Percentiles rank a stretch among this genome's conserved stretches.
These are phyloP conservation scores for Phortica okadai DNA, from an alignment of 2,888 invertebrate genomes.

Conservation along the genomic window DNA sequence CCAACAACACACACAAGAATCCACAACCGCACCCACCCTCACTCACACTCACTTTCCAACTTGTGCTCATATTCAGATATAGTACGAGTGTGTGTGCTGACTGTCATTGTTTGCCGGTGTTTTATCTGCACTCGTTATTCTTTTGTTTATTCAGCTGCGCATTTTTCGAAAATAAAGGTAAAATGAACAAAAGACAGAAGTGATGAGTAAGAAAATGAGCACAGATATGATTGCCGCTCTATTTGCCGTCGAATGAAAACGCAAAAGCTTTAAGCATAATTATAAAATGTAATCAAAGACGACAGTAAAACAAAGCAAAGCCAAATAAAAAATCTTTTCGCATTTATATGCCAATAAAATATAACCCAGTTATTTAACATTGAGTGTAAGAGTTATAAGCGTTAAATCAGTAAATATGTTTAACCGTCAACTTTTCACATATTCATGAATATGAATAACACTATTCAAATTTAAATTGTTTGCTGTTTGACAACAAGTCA, in stretches of 20 bases:
- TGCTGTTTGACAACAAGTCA: too few relatives aligned
- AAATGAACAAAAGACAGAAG: background rate
- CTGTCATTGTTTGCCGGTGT: constrained; percentile 38
- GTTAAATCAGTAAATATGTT: too few relatives aligned
- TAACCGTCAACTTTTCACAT: too few relatives aligned
- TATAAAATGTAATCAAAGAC: background rate
- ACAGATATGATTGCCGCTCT: background rate
- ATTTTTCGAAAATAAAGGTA: background rate
- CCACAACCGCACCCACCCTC: constrained; percentile 23
- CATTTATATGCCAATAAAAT: too few relatives aligned
- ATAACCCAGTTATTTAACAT: too few relatives aligned
- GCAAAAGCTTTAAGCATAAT: background rate
- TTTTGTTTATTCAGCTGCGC: background rate
- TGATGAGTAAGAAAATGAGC: background rate
- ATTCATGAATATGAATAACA: too few relatives aligned
- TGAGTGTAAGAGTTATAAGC: too few relatives aligned
- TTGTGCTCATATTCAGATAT: background rate
- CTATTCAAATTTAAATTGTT: too few relatives aligned
- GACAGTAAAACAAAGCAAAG: constrained; percentile 39
- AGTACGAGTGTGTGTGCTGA: background rate
- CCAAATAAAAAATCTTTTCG: too few relatives aligned
- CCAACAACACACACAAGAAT: background rate
- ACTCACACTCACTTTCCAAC: constrained; percentile 20
- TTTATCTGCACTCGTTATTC: constrained; percentile 32
- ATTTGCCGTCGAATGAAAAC: background rate